These are phyloP conservation scores for Poeciliopsis prolifica DNA, from an alignment of 2,113 vertebrate species.

Conservation along the genomic window DNA sequence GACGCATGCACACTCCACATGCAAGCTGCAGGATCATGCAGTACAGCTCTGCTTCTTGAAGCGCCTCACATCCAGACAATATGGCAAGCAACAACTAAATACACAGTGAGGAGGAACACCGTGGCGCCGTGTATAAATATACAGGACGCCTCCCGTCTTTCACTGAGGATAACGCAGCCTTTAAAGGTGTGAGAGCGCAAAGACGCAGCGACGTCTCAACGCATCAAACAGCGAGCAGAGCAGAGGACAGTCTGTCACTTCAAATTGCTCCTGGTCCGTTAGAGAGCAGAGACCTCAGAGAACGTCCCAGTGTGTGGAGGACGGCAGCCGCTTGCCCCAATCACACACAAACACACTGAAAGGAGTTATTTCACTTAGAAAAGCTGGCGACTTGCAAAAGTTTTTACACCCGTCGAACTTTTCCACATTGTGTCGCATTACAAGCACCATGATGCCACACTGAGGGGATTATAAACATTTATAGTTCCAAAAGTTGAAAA, in stretches of 20 bases:
- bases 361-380: conserved; percentile 8
- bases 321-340: conserved; percentile 10
- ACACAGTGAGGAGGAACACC: conserved; percentile 19
- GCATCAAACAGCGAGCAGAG: conserved; percentile 28
- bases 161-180: conserved; percentile 16
- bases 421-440: neutral
- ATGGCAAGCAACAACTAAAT: conserved; percentile 12
- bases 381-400: too few species aligned
- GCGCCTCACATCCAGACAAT: conserved; percentile 19
- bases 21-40: conserved; percentile 53
- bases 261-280: conserved; percentile 51
- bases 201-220: conserved; percentile 9
- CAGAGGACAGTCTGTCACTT: conserved; percentile 49
- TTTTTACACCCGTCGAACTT: neutral
- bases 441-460: too few species aligned
- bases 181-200: conserved; percentile 21
- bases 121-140: conserved; percentile 15
- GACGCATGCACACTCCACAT: conserved; percentile 49
- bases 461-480: too few species aligned
- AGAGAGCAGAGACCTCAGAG: conserved; percentile 23
- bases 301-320: conserved; percentile 4
- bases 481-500: too few species aligned
- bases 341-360: neutral
- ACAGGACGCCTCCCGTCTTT: conserved; percentile 1
- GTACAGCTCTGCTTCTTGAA: neutral